Evolutionary conservation across 2,888 invertebrate genomes (phyloP), one percentile per base, ranked within the genome.

Genomic region (Bruchidius siliquastri): DNA sequence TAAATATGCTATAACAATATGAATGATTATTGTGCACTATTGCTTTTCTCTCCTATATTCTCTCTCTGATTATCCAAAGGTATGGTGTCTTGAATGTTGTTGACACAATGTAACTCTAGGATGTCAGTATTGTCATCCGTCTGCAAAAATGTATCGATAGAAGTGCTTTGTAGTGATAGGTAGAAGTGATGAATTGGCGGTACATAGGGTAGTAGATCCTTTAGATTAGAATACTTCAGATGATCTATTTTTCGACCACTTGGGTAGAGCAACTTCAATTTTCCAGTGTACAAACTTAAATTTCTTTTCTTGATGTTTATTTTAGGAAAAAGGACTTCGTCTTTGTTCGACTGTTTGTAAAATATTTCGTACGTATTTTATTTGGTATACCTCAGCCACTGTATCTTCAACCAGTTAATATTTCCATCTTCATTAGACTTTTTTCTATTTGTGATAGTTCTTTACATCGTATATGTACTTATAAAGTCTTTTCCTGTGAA

Each of bases 341-440:
- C 26, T 10, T 67, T 67, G 20, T 67, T 67, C 4, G 71, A 67
- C 18, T 71, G 4, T 21, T 71, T 71, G 26, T 66, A 71, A 20
- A 22, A 67, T 22, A 71, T 67, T 6, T 67, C 3, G n/a, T 71
- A 20, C 22, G 18, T 6, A 49, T 21, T 18, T 21, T 21, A 0
- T 13, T 3, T 20, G 4, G 20, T 20, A 67, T 49, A 71, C 3
- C 22, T 21, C 20, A 71, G 21, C 67, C 71, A 71, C 20, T 71
- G 71, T 20, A 71, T 71, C 22, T 49, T 71, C 20, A 71, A 21
- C 71, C 67, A 71, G 26, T 71, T 67, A 20, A 71, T 22, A 22
- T 3, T 1, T 21, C 66, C 67, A 67, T 67, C 3, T 10, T 71
- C 67, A 3, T n/a, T 22, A 6, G 66, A 22, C 22, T 49, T 13